phyloP scores from a whole-genome alignment of 2,797 vertebrate genomes.

The Onychomys torridus region DNA sequence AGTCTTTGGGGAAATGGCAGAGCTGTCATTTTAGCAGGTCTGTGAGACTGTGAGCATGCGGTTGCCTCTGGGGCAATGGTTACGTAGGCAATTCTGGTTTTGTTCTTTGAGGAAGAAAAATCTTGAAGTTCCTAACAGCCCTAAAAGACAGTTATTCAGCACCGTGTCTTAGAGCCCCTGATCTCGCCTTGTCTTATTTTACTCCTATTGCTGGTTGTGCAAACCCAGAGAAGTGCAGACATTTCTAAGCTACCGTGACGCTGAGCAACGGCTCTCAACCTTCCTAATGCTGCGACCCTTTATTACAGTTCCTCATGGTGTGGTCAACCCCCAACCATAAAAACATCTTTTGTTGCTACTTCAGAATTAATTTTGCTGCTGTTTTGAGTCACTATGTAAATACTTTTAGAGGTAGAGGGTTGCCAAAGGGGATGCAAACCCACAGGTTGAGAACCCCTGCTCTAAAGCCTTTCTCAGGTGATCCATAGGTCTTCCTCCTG shows the following conservation, averaged over 20 bases:
- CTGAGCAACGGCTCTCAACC: background rate
- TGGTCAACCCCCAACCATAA: too few species aligned
- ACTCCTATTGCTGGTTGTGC: background rate
- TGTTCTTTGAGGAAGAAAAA: background rate
- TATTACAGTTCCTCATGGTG: background rate
- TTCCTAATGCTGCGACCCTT: too few species aligned
- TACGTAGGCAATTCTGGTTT: background rate
- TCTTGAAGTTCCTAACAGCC: background rate
- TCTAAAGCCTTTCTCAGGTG: fast-evolving
- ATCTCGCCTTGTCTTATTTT: background rate
- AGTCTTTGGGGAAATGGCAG: background rate
- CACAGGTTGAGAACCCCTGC: background rate
- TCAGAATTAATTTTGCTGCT: background rate
- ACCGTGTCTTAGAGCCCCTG: background rate
- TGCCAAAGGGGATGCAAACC: background rate
- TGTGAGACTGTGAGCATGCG: background rate
- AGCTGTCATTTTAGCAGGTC: background rate
- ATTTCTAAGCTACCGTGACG: background rate
- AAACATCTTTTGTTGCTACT: background rate
- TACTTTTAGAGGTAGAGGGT: background rate
- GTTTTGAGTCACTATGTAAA: background rate
- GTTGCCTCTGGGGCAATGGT: background rate
- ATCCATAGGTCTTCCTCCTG: fast-evolving
- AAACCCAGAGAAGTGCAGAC: background rate
- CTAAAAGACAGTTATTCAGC: background rate